A percentile compares a stretch with the other conserved stretches of the same genome.
phyloP scores from a whole-genome alignment of 2,113 vertebrate species.

The Glaucidium brasilianum region DNA sequence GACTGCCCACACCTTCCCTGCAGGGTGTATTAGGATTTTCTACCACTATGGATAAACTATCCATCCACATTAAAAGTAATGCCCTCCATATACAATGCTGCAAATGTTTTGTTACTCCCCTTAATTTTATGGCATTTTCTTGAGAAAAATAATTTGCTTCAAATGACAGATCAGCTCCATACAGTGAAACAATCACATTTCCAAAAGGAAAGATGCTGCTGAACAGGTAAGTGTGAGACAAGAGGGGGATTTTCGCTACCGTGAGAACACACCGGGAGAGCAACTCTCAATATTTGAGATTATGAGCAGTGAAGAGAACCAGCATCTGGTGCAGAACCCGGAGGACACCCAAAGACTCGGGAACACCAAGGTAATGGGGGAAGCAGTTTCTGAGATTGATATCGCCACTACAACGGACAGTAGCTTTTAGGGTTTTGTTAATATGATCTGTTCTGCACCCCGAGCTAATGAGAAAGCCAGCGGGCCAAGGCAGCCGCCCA shows the following conservation, averaged over 20 bases:
- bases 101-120: not conserved
- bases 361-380: fast-evolving
- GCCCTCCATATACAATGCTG: fast-evolving
- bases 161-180: not conserved
- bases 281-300: not conserved
- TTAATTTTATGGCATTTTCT: not conserved
- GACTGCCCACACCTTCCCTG: not conserved
- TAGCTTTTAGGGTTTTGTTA: not conserved
- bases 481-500: fast-evolving
- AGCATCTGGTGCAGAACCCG: not conserved
- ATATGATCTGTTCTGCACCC: not conserved
- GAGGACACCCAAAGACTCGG: not conserved
- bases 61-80: not conserved
- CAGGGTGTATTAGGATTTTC: not conserved
- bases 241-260: too few species aligned
- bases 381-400: fast-evolving
- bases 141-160: not conserved
- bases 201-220: not conserved
- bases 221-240: not conserved
- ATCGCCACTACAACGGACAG: fast-evolving
- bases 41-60: not conserved
- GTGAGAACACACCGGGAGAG: not conserved
- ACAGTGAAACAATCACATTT: not conserved
- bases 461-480: too few species aligned
- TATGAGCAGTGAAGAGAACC: not conserved